Evolutionary conservation across 1,140 invertebrate species (phyloP), one percentile per base, ranked within the genome.

Genomic region (Tetranychus cinnabarinus): DNA sequence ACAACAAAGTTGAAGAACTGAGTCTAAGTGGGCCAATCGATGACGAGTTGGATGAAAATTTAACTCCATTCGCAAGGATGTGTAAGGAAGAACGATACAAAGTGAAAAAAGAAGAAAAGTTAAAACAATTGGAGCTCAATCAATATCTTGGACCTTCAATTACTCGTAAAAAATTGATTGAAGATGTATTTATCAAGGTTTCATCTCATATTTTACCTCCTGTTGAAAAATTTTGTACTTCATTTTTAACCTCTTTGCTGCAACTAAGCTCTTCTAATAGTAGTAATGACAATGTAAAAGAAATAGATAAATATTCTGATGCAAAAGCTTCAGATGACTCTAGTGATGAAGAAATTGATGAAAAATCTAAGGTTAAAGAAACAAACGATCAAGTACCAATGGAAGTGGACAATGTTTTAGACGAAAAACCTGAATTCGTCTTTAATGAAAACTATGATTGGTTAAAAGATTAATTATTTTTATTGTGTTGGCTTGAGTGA

Each of bases 181-280:
- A 64, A 10, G 61, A 62, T n/a, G 58, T 59, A n/a, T 64, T 64
- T 42, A 63, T 50, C 33, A 58, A 62, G 1, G 61, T 64, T n/a
- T 61, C 63, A 2, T 64, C 63, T n/a, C 61, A 64, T 59, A 61
- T 64, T 34, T 57, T 64, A 23, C 63, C 63, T 47, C 58, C 63
- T 3, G 42, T 62, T 13, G 31, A 56, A 35, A 46, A 55, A 45
- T 33, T 62, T 42, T 15, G 31, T 42, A 59, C 56, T 34, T 31
- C 57, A 47, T 64, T 62, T 57, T 54, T 64, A 23, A 58, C 13
- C 5, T 45, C 42, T 12, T 8, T 58, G 42, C 31, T 58, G 12
- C n/a, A 58, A 13, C 6, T 56, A 35, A 36, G 2, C 8, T 23
- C 6, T 10, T 13, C n/a, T 10, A 34, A 23, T 45, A 13, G 23